Evolutionary conservation across 1,140 invertebrate species (phyloP).

Genomic region (Chironomus tepperi): DNA sequence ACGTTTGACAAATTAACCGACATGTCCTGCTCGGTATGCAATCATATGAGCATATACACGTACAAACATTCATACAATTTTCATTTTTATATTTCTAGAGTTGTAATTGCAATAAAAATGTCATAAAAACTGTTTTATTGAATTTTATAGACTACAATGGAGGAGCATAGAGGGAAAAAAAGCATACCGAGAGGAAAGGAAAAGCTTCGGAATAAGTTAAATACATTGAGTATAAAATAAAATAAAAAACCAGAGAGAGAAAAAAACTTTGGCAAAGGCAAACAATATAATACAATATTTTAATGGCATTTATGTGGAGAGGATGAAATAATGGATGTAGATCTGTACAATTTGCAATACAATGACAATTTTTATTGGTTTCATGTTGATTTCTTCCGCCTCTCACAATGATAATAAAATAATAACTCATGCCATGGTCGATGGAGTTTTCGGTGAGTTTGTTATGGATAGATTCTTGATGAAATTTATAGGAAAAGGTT

Average conservation of each 20-base stretch:
- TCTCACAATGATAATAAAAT: background rate
- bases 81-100: background rate
- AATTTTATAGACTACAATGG: conserved; percentile 22
- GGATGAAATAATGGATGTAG: background rate
- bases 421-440: too few species aligned
- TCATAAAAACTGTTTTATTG: conserved; percentile 21
- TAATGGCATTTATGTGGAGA: conserved; percentile 18
- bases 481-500: background rate
- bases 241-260: background rate
- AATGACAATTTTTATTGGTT: conserved; percentile 19
- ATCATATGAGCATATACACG: too few species aligned
- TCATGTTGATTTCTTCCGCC: conserved; percentile 21
- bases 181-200: background rate
- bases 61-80: too few species aligned
- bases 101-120: conserved; percentile 23
- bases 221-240: background rate
- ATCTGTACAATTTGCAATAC: conserved; percentile 20
- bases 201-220: background rate
- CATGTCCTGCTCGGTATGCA: too few species aligned
- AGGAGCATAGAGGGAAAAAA: background rate
- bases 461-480: background rate
- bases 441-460: too few species aligned
- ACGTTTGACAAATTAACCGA: too few species aligned
- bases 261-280: background rate
- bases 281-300: conserved; percentile 23